Conservation (phyloP, 92 coral and sea anemone species). For the Actinostola sp. region DNA sequence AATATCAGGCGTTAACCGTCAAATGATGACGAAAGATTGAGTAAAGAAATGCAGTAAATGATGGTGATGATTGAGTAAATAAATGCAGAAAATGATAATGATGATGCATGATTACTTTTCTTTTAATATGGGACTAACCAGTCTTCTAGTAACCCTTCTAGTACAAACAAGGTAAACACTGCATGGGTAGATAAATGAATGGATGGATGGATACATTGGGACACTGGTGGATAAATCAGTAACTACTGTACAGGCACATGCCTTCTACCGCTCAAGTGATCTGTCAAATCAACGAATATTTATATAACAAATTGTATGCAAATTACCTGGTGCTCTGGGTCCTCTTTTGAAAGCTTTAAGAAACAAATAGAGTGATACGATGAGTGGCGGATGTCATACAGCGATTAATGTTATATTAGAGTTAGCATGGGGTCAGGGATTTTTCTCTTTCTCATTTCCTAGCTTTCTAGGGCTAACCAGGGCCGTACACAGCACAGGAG, state of each 20-base stretch:
- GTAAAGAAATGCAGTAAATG: background rate
- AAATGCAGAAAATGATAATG: background rate
- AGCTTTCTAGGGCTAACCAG: no score
- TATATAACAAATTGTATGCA: no score
- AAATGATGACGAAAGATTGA: background rate
- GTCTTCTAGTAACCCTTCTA: background rate
- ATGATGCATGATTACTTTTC: background rate
- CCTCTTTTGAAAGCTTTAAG: slow-evolving; percentile 10
- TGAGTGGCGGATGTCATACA: background rate
- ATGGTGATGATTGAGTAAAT: background rate
- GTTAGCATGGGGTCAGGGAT: no score
- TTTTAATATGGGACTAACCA: background rate
- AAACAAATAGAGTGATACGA: background rate
- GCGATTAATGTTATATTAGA: background rate
- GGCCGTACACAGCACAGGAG: no score
- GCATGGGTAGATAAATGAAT: background rate
- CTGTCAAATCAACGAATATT: no score
- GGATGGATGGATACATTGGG: background rate
- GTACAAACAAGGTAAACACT: background rate
- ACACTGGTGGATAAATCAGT: background rate
- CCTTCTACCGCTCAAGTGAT: no score
- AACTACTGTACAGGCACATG: no score
- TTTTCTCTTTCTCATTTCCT: no score
- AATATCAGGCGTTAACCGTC: background rate
- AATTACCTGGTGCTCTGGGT: slow-evolving; percentile 27